Evolutionary conservation across 2,797 vertebrate species (phyloP).

Genomic region (Cercopithecus mitis): DNA sequence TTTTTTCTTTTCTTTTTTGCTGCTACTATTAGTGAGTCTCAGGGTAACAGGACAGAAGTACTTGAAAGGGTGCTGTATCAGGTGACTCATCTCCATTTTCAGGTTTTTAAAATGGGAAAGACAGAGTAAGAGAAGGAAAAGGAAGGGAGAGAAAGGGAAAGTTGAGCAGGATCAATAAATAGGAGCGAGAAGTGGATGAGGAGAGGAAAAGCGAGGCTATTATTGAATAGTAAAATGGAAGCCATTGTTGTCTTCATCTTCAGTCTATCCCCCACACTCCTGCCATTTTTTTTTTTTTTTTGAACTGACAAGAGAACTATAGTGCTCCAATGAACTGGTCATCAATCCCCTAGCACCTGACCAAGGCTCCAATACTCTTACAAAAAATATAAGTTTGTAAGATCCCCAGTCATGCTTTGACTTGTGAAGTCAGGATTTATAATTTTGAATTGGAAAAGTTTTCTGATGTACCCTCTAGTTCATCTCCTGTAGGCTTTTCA

Average conservation of each 20-base stretch:
- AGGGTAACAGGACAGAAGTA: background rate
- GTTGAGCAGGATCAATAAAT: background rate
- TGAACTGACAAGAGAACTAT: background rate
- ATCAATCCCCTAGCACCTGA: background rate
- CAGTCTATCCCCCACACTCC: background rate
- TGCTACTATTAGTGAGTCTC: background rate
- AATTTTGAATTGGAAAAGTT: background rate
- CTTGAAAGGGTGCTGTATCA: background rate
- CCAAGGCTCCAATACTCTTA: background rate
- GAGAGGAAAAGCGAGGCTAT: background rate
- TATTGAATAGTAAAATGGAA: background rate
- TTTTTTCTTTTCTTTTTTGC: background rate
- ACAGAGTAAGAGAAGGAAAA: background rate
- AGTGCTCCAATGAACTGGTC: background rate
- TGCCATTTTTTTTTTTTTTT: background rate
- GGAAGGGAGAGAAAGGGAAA: background rate
- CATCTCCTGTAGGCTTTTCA: constrained; percentile 11
- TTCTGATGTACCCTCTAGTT: background rate
- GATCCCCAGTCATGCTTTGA: background rate
- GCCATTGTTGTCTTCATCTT: background rate
- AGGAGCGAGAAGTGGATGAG: background rate
- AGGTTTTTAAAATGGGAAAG: background rate
- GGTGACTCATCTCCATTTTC: background rate
- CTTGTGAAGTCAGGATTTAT: background rate
- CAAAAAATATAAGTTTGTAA: background rate